A percentile compares a stretch with the other conserved stretches of the same genome.
Evolutionary conservation across 2,113 vertebrate species (phyloP).

Genomic region (Cyprichromis sp.): DNA sequence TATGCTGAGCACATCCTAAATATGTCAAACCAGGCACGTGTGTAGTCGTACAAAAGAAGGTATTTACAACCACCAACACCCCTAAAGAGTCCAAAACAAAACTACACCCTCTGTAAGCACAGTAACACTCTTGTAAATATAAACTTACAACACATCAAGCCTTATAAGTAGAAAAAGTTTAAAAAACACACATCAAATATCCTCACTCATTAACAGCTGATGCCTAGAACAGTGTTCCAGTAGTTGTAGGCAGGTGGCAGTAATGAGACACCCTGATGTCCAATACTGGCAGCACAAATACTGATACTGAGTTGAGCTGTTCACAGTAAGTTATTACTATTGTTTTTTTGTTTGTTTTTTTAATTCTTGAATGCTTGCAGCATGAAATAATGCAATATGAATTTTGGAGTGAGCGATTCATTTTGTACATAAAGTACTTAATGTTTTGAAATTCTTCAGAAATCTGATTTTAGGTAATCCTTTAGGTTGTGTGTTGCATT

Average conservation of each 20-base stretch:
- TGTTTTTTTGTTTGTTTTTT: not conserved
- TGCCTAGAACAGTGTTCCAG: not conserved
- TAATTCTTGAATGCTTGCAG: not conserved
- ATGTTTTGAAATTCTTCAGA: not conserved
- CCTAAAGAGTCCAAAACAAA: slow-evolving; percentile 23
- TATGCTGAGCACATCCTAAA: slow-evolving; percentile 8
- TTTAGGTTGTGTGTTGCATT: not conserved
- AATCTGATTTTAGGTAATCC: not conserved
- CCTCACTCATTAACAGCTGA: not conserved
- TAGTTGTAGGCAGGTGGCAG: slow-evolving; percentile 35
- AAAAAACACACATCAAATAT: slow-evolving; percentile 11
- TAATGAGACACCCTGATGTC: not conserved
- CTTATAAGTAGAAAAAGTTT: slow-evolving; percentile 14
- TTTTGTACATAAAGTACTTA: not conserved
- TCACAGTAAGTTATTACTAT: not conserved
- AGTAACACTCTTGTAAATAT: slow-evolving; percentile 29
- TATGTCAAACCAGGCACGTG: slow-evolving; percentile 52
- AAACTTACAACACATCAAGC: slow-evolving; percentile 4
- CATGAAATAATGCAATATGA: not conserved
- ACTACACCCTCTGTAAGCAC: slow-evolving; percentile 31
- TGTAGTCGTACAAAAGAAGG: slow-evolving; percentile 13
- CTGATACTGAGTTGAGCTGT: not conserved
- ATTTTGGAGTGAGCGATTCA: not conserved
- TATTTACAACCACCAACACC: slow-evolving; percentile 35
- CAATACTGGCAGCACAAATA: slow-evolving; percentile 21